Conservation (phyloP, 2,113 vertebrate genomes). For the Dasyurus viverrinus region DNA sequence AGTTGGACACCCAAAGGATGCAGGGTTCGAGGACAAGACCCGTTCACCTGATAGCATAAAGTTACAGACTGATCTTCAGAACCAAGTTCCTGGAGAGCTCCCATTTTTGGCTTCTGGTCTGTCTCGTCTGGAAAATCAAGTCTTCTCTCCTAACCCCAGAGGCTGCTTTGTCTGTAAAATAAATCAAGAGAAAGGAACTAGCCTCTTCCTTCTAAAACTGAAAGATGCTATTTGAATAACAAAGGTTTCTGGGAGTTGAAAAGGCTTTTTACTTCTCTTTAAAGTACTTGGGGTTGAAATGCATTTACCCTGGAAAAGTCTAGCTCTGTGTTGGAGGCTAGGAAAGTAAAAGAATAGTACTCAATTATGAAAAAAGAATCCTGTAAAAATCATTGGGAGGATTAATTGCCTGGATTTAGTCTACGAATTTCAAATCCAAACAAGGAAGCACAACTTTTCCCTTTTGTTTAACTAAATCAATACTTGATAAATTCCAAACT, state of each 20-base stretch:
- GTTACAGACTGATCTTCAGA: not conserved
- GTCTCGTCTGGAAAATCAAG: not conserved
- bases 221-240: not conserved
- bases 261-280: not conserved
- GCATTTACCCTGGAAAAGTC: not conserved
- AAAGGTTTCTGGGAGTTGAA: not conserved
- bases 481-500: not conserved
- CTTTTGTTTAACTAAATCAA: not conserved
- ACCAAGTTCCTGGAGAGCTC: not conserved
- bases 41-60: conserved; percentile 79
- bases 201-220: not conserved
- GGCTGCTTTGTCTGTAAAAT: not conserved
- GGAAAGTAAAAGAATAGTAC: not conserved
- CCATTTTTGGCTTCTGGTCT: conserved; percentile 34
- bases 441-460: not conserved
- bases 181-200: not conserved
- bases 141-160: not conserved
- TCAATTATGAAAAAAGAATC: not conserved
- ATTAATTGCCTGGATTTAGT: not conserved
- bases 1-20: conserved; percentile 59
- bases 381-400: not conserved
- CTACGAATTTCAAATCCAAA: not conserved
- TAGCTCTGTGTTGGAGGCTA: not conserved
- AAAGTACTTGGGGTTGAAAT: not conserved
- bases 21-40: conserved; percentile 77